Evolutionary conservation across 2,797 vertebrate genomes (phyloP).

Genomic region (Hoplostethus mediterraneus): DNA sequence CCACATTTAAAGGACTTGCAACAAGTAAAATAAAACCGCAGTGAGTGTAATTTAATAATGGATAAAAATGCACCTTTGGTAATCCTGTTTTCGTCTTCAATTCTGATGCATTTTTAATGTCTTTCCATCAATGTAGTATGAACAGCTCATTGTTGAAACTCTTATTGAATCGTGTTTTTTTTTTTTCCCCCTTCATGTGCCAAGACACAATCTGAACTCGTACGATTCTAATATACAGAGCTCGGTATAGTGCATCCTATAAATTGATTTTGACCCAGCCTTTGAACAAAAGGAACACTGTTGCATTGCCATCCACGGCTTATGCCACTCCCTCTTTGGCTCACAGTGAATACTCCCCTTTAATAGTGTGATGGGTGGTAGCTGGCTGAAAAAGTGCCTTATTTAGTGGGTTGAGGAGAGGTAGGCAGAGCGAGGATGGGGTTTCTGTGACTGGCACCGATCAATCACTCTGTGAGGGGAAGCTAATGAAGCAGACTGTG

Average conservation of each 20-base stretch:
- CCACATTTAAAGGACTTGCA: conserved; percentile 20
- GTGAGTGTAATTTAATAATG: conserved; percentile 40
- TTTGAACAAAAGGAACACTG: conserved; percentile 94
- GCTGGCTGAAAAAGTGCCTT: conserved; percentile 89
- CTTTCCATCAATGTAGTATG: conserved; percentile 46
- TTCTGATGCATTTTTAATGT: conserved; percentile 50
- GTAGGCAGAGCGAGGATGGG: conserved; percentile 87
- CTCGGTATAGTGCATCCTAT: conserved; percentile 74
- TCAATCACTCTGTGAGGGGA: conserved; percentile 92
- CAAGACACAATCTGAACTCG: conserved; percentile 53
- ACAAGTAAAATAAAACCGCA: conserved; percentile 30
- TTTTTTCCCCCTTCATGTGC: conserved; percentile 48
- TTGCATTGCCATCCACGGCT: conserved; percentile 91
- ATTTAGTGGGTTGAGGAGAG: conserved; percentile 88
- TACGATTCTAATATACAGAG: conserved; percentile 66
- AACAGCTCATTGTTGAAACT: conserved; percentile 59
- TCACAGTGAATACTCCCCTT: conserved; percentile 94
- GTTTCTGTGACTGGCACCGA: conserved; percentile 94
- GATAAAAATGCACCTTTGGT: conserved; percentile 56
- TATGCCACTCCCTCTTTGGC: conserved; percentile 92
- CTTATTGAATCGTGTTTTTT: conserved; percentile 14
- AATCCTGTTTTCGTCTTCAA: conserved; percentile 45
- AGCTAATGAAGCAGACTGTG: conserved; percentile 83
- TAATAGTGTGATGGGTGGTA: conserved; percentile 90
- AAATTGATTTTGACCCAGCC: conserved; percentile 84